phyloP scores from a whole-genome alignment of 1,140 invertebrate genomes.

The Leptinotarsa lineolata region DNA sequence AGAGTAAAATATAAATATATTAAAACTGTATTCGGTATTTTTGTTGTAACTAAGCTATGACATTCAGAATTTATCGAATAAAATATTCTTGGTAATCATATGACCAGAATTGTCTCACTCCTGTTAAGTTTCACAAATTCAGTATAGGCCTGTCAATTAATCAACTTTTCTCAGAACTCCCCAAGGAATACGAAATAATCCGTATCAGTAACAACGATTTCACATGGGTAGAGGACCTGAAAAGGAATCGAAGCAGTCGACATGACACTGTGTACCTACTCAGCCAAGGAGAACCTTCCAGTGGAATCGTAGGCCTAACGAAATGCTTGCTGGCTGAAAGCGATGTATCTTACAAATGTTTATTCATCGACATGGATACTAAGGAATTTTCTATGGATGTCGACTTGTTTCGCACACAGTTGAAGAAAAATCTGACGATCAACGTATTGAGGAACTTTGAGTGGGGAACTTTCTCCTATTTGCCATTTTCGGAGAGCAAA shows the following conservation, averaged over 20 bases:
- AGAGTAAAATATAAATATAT: too few species aligned
- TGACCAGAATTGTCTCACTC: too few species aligned
- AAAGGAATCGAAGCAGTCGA: constrained; percentile 67
- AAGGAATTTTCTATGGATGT: constrained; percentile 66
- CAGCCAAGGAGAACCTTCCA: constrained; percentile 66
- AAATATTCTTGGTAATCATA: too few species aligned
- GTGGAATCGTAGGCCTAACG: constrained; percentile 82
- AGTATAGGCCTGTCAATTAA: too few species aligned
- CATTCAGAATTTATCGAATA: too few species aligned
- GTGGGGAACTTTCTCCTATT: constrained; percentile 67
- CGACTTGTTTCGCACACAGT: constrained; percentile 64
- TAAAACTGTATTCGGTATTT: too few species aligned
- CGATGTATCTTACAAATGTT: constrained; percentile 67
- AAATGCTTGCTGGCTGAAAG: constrained; percentile 88
- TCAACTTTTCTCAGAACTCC: constrained; percentile 48
- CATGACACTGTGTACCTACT: constrained; percentile 69
- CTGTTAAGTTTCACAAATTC: too few species aligned
- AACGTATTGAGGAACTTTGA: constrained; percentile 66
- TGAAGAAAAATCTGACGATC: constrained; percentile 65
- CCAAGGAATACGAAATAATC: constrained; percentile 59
- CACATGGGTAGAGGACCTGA: constrained; percentile 80
- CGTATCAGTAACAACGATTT: constrained; percentile 69
- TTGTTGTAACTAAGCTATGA: too few species aligned
- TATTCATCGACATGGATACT: constrained; percentile 66
- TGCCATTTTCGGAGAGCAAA: constrained; percentile 19